These are phyloP conservation scores for Dryobota labecula DNA, from an alignment of 2,888 invertebrate genomes.

Conservation along the genomic window DNA sequence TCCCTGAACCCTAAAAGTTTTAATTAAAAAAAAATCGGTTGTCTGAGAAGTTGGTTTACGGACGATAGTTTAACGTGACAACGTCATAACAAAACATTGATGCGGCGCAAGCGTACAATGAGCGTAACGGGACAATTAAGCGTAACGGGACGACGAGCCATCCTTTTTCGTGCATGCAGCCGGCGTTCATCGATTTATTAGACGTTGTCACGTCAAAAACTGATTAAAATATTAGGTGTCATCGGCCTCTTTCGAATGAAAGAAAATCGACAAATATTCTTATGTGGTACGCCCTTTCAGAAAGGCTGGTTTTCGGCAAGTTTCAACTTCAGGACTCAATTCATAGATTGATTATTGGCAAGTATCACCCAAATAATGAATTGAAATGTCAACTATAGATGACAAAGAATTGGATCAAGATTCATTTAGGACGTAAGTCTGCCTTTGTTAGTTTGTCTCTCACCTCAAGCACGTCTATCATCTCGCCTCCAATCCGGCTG, in stretches of 20 bases:
- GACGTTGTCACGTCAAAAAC: too few species aligned
- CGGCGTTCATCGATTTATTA: too few species aligned
- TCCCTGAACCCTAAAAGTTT: not conserved
- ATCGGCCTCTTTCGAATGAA: not conserved
- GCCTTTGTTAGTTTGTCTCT: not conserved
- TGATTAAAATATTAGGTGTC: not conserved
- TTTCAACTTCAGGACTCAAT: not conserved
- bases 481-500: constrained; percentile 84
- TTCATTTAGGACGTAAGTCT: not conserved
- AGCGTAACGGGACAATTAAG: too few species aligned
- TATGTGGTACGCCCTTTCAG: not conserved
- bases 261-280: not conserved
- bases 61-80: too few species aligned
- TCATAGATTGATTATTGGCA: not conserved
- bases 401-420: not conserved
- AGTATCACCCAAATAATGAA: not conserved
- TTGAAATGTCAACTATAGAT: not conserved
- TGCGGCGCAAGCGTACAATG: too few species aligned
- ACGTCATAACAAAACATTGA: too few species aligned
- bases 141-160: too few species aligned
- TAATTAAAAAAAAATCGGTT: too few species aligned
- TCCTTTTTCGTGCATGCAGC: too few species aligned
- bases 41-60: too few species aligned
- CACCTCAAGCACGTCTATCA: constrained; percentile 83
- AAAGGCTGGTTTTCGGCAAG: not conserved